Evolutionary conservation across 2,113 vertebrate genomes (phyloP).

Genomic region (Jacana jacana): DNA sequence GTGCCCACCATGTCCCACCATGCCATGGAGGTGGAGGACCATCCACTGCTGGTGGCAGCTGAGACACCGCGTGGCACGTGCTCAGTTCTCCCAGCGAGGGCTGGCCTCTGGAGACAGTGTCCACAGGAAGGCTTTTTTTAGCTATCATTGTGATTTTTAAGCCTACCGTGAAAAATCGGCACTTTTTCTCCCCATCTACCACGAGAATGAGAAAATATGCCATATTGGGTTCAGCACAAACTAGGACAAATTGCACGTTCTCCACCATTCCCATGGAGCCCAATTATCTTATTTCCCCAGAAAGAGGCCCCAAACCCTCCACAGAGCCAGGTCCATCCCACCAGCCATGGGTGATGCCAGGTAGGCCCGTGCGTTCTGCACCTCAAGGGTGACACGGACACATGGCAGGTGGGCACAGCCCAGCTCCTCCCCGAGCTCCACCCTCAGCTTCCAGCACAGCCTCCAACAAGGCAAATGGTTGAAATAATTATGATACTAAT

Average conservation of each 20-base stretch:
- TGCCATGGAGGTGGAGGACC: accelerated
- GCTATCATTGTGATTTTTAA: not conserved
- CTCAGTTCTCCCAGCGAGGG: not conserved
- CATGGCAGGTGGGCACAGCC: not conserved
- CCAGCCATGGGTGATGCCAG: accelerated
- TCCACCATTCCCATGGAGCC: accelerated
- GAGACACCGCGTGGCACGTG: accelerated
- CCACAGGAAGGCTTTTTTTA: accelerated
- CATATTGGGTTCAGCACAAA: accelerated
- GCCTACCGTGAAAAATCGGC: accelerated
- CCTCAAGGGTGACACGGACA: accelerated
- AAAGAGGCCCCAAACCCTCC: not conserved
- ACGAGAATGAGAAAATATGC: accelerated
- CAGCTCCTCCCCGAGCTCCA: not conserved
- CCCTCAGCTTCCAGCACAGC: not conserved
- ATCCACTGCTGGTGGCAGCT: not conserved
- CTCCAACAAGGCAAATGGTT: accelerated
- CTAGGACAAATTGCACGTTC: not conserved
- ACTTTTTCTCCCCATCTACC: not conserved
- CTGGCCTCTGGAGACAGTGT: not conserved
- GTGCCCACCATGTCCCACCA: accelerated
- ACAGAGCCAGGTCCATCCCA: not conserved
- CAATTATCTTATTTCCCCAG: not conserved
- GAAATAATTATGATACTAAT: not conserved
- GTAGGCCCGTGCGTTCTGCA: not conserved